phyloP scores from a whole-genome alignment of 92 coral and sea anemone species.

The Zoanthus sociatus region DNA sequence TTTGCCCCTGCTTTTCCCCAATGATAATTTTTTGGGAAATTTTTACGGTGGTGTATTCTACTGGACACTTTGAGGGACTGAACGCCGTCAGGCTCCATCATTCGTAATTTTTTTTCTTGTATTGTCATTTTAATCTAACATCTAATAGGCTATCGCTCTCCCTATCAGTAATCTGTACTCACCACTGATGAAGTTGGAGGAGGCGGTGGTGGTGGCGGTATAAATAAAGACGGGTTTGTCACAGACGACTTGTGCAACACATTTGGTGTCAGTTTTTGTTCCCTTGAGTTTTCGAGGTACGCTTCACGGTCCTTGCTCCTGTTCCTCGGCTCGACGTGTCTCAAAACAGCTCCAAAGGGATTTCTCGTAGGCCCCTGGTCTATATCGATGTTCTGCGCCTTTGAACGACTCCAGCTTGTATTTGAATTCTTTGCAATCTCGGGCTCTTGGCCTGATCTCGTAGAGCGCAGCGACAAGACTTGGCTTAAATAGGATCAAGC shows the following conservation, averaged over 20 bases:
- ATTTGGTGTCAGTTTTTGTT: neutral
- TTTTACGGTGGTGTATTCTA: no score
- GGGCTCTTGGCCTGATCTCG: neutral
- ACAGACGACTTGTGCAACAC: conserved; percentile 12
- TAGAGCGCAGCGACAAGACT: neutral
- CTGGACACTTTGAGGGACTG: no score
- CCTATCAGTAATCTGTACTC: neutral
- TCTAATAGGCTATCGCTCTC: neutral
- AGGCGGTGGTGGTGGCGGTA: conserved; percentile 31
- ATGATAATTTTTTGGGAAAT: no score
- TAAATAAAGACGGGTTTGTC: neutral
- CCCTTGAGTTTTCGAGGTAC: neutral
- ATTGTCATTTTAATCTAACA: no score
- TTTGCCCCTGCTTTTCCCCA: no score
- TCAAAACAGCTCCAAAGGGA: conserved; percentile 28
- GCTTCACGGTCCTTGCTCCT: neutral
- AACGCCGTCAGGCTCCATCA: neutral
- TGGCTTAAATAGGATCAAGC: neutral
- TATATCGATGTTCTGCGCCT: neutral
- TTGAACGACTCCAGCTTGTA: neutral
- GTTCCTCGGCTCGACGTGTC: conserved; percentile 17
- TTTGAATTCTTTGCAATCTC: neutral
- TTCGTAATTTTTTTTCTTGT: no score
- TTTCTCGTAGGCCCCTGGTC: neutral
- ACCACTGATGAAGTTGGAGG: conserved; percentile 7